A percentile compares a stretch with the other conserved stretches of the same genome.
Conservation (phyloP, 2,113 vertebrate genomes). For the Pelecanus crispus region DNA sequence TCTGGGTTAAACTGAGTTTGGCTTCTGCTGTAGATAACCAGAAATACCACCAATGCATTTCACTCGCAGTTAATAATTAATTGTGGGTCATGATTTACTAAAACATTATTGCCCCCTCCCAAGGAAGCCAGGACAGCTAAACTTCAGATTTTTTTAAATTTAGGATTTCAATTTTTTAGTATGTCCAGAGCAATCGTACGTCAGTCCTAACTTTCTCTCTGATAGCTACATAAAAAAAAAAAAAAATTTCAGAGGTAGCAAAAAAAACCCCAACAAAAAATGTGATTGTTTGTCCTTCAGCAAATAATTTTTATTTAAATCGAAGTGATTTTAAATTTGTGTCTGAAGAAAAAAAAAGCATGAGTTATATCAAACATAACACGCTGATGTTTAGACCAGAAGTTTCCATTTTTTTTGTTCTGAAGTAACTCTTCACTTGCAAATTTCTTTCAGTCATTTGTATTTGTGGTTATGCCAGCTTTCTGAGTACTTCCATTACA, state of each 20-base stretch:
- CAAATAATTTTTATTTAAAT: not conserved
- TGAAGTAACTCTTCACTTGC: not conserved
- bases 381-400: not conserved
- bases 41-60: not conserved
- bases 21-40: not conserved
- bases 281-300: not conserved
- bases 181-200: not conserved
- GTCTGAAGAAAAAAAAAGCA: not conserved
- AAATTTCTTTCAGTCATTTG: not conserved
- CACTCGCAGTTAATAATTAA: constrained; percentile 71
- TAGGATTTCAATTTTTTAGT: not conserved
- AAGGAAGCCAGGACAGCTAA: not conserved
- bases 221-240: not conserved
- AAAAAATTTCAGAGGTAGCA: not conserved
- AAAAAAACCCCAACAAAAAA: not conserved
- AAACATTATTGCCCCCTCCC: not conserved
- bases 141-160: not conserved
- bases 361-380: not conserved
- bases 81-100: not conserved
- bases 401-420: not conserved
- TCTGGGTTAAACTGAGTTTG: not conserved
- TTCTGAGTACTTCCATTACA: not conserved
- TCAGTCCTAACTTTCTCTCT: not conserved
- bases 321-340: not conserved
- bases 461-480: not conserved